These are phyloP conservation scores for Dolichopus griseipennis DNA, from an alignment of 2,888 invertebrate genomes.

Conservation along the genomic window DNA sequence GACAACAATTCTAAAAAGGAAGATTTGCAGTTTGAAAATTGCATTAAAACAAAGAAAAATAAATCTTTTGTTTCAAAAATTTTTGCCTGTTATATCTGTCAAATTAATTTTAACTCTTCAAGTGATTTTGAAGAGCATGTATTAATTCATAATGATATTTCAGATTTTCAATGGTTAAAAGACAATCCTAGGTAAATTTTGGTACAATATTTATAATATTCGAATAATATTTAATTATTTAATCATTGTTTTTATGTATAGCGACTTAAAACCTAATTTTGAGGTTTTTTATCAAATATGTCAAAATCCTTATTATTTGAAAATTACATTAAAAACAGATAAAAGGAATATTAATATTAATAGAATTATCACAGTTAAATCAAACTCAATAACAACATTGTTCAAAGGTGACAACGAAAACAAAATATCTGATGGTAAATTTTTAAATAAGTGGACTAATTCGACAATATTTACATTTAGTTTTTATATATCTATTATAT, in stretches of 20 bases:
- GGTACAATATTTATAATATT: too few relatives aligned
- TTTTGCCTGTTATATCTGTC: constrained; percentile 35
- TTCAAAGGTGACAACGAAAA: not conserved
- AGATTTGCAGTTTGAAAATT: not conserved
- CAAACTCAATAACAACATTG: constrained; percentile 12
- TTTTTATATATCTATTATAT: not conserved
- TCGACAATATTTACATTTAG: too few relatives aligned
- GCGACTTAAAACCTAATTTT: constrained; percentile 23
- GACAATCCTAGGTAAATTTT: not conserved
- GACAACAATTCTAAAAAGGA: not conserved
- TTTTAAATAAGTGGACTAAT: not conserved
- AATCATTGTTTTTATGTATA: not conserved
- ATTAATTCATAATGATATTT: constrained; percentile 34
- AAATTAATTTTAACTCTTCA: constrained; percentile 31
- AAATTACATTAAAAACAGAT: constrained; percentile 31
- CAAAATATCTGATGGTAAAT: not conserved
- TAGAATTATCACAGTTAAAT: constrained; percentile 35
- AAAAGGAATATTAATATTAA: constrained; percentile 29
- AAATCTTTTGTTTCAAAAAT: constrained; percentile 27
- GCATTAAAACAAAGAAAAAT: not conserved
- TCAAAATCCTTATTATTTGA: constrained; percentile 34
- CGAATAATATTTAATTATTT: too few relatives aligned
- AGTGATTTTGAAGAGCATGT: constrained; percentile 34
- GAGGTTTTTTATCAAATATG: constrained; percentile 32
- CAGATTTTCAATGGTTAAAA: constrained; percentile 30